phyloP scores from a whole-genome alignment of 1,140 invertebrate genomes.

The Trichonephila inaurata region DNA sequence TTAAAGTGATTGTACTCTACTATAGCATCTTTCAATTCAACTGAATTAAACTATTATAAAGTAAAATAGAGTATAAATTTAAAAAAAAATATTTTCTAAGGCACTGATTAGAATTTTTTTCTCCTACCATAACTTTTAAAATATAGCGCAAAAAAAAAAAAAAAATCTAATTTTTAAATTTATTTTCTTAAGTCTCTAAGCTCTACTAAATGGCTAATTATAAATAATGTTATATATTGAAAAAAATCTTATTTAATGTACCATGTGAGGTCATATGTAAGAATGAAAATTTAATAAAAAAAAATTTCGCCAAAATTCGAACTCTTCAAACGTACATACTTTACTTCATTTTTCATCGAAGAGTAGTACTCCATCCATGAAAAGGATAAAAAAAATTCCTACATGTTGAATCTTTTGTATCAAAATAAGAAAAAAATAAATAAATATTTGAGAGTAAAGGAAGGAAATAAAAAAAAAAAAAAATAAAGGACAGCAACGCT shows the following conservation, averaged over 20 bases:
- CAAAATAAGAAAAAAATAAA: not conserved
- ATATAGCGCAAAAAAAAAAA: not conserved
- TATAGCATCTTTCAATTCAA: too few species aligned
- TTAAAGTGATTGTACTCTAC: too few species aligned
- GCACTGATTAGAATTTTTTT: too few species aligned
- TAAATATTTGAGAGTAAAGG: not conserved
- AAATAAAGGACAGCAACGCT: not conserved
- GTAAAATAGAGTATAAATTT: not conserved
- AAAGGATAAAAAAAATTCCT: not conserved
- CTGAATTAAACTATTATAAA: too few species aligned
- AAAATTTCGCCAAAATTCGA: not conserved
- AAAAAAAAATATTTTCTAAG: not conserved
- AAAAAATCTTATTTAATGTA: not conserved
- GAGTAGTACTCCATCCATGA: not conserved
- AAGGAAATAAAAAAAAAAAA: slow-evolving; percentile 18
- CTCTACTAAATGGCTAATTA: not conserved
- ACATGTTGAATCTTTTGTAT: slow-evolving; percentile 19
- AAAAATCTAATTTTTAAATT: not conserved
- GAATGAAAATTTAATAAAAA: not conserved
- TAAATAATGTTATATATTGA: not conserved
- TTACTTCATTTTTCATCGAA: slow-evolving; percentile 35
- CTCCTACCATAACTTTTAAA: not conserved
- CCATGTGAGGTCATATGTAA: not conserved
- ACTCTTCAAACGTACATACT: not conserved
- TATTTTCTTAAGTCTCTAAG: not conserved